Conservation (phyloP, 2,888 invertebrate species). For the Disparrhopalites patrizii region DNA sequence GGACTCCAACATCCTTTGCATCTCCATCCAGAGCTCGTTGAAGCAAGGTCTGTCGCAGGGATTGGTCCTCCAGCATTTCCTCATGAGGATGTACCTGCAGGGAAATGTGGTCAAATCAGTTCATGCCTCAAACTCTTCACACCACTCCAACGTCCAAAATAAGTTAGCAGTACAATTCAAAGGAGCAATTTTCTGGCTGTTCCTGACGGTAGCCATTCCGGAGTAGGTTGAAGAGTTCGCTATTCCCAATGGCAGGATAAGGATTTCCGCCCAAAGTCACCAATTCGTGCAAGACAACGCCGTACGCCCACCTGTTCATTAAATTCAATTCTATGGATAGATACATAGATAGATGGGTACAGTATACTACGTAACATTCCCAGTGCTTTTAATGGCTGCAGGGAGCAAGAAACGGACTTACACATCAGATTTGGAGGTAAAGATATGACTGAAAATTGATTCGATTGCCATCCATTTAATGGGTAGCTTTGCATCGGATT, state of each 20-base stretch:
- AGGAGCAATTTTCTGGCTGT: constrained; percentile 38
- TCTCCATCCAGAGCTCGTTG: too few species aligned
- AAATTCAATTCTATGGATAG: too few species aligned
- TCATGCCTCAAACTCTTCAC: too few species aligned
- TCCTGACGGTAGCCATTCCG: constrained; percentile 43
- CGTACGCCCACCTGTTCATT: constrained; percentile 40
- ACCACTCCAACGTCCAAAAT: too few species aligned
- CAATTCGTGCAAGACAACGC: constrained; percentile 43
- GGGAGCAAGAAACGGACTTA: constrained; percentile 54
- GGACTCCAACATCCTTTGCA: too few species aligned
- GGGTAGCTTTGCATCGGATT: constrained; percentile 55
- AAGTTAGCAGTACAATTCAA: constrained; percentile 41
- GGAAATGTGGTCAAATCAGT: too few species aligned
- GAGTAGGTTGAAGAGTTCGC: constrained; percentile 35
- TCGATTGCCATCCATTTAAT: constrained; percentile 88
- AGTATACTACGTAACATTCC: too few species aligned
- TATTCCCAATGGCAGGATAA: constrained; percentile 35
- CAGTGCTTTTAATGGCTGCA: too few species aligned
- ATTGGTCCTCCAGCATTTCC: too few species aligned
- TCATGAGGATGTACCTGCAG: too few species aligned
- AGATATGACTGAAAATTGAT: constrained; percentile 74
- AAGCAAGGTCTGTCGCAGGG: too few species aligned
- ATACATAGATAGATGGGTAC: too few species aligned
- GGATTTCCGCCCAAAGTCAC: constrained; percentile 44
- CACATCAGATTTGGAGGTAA: constrained; percentile 82